Base-by-base conservation (phyloP, 1,140 invertebrate genomes). In the Saccostrea cuccullata region DNA sequence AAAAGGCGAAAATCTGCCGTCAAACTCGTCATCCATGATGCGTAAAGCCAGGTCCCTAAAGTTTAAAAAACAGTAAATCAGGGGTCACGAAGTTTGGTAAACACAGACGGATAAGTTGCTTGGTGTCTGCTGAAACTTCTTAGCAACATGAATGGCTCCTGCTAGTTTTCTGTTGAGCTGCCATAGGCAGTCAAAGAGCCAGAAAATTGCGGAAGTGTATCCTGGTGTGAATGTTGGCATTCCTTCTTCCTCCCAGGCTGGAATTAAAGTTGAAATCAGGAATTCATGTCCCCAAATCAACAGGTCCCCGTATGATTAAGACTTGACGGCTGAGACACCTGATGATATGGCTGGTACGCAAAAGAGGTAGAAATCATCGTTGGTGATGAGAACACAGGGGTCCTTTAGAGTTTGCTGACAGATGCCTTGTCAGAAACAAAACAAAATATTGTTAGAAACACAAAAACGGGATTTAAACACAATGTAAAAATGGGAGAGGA, bases 201-300 rank as follows among this genome's bases (percentile, higher is more conserved):
- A 56, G 58, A 88, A 90, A 6, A 90, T 86, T 23, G 86, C 87
- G 20, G 87, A 87, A 90, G 84, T n/a, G 84, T 64, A 26, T 90
- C n/a, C n/a, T 90, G 36, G 73, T 86, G 64, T 84, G 40, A 13
- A 20, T 55, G 36, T 47, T 55, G 23, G 55, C 8, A 23, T 84
- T n/a, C n/a, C 40, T 13, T 55, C 40, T 84, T 84, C 40, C 40
- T 84, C n/a, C n/a, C 20, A 55, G 40, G 20, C 82, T 55, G 40
- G 82, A 84, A 2, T 47, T 47, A 11, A 84, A 20, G 40, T n/a
- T 77, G 55, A 84, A 84, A 20, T 84, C 40, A 9, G 82, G 55
- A n/a, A 55, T 12, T 84, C 82, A n/a, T n/a, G n/a, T n/a, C 26
- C 36, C 70, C 30, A 77, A 36, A 15, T 15, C 26, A 5, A 77